A percentile compares a stretch with the other conserved stretches of the same genome.
phyloP scores from a whole-genome alignment of 2,113 vertebrate genomes.

The Ginglymostoma cirratum region DNA sequence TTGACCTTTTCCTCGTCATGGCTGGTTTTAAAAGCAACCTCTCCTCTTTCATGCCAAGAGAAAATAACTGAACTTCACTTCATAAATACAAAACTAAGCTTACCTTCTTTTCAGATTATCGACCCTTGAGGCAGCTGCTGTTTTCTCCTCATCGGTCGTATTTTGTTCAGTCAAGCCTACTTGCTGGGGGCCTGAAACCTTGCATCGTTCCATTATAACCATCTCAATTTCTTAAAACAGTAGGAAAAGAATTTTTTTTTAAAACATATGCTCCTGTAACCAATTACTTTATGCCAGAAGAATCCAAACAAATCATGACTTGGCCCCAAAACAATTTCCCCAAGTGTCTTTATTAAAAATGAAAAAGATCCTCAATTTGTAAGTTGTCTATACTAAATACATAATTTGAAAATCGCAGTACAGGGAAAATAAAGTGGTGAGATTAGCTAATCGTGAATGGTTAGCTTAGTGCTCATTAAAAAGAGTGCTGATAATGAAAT shows the following conservation, averaged over 20 bases:
- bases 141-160: slow-evolving; percentile 94
- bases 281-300: neutral
- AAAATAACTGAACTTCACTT: neutral
- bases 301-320: neutral
- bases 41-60: neutral
- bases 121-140: slow-evolving; percentile 65
- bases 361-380: neutral
- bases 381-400: neutral
- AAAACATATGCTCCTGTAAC: neutral
- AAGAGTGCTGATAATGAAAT: neutral
- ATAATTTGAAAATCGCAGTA: neutral
- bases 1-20: neutral
- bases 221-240: slow-evolving; percentile 86
- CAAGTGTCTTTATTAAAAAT: neutral
- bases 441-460: neutral
- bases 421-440: neutral
- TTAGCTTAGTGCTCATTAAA: neutral
- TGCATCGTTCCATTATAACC: slow-evolving; percentile 95
- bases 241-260: neutral
- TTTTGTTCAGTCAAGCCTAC: slow-evolving; percentile 79
- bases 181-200: slow-evolving; percentile 58
- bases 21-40: neutral
- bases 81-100: neutral
- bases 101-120: slow-evolving; percentile 75
- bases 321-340: neutral